These are phyloP conservation scores for Cosmia pyralina DNA, from an alignment of 2,888 invertebrate species.

Conservation along the genomic window DNA sequence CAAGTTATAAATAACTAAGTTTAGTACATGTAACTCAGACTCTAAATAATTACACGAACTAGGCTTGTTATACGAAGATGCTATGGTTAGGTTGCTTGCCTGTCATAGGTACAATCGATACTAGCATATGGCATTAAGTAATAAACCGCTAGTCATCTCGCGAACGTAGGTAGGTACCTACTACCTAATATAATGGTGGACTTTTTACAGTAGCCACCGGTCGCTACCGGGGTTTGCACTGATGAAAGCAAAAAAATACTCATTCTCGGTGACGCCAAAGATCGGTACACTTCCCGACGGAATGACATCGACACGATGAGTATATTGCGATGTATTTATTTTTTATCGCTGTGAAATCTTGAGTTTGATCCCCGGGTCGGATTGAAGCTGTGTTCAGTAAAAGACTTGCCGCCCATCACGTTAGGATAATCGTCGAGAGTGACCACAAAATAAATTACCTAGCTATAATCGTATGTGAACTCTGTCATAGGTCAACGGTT, in stretches of 20 bases:
- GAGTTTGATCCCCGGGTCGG: slow-evolving; percentile 54
- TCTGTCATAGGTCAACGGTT: slow-evolving; percentile 56
- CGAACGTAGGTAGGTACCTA: slow-evolving; percentile 64
- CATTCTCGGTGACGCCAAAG: slow-evolving; percentile 66
- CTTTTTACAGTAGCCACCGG: slow-evolving; percentile 75
- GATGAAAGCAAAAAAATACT: slow-evolving; percentile 80
- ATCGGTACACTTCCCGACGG: slow-evolving; percentile 57
- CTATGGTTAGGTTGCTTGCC: slow-evolving; percentile 10
- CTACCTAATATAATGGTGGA: slow-evolving; percentile 73
- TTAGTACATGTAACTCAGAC: slow-evolving; percentile 49
- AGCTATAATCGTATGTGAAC: slow-evolving; percentile 56
- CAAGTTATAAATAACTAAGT: slow-evolving; percentile 54
- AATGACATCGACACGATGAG: slow-evolving; percentile 10
- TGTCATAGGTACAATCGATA: slow-evolving; percentile 65
- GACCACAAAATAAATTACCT: slow-evolving; percentile 61
- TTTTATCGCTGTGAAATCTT: slow-evolving; percentile 42
- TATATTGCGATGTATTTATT: slow-evolving; percentile 27
- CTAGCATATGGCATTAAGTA: slow-evolving; percentile 51
- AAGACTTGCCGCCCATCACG: slow-evolving; percentile 57
- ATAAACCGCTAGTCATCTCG: slow-evolving; percentile 75
- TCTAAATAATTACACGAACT: slow-evolving; percentile 57
- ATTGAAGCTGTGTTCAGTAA: slow-evolving; percentile 36
- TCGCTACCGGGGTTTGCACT: slow-evolving; percentile 80
- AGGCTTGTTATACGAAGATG: background rate
- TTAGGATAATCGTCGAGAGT: slow-evolving; percentile 54